Evolutionary conservation across 2,797 vertebrate genomes (phyloP).

Genomic region (Hybognathus amarus): DNA sequence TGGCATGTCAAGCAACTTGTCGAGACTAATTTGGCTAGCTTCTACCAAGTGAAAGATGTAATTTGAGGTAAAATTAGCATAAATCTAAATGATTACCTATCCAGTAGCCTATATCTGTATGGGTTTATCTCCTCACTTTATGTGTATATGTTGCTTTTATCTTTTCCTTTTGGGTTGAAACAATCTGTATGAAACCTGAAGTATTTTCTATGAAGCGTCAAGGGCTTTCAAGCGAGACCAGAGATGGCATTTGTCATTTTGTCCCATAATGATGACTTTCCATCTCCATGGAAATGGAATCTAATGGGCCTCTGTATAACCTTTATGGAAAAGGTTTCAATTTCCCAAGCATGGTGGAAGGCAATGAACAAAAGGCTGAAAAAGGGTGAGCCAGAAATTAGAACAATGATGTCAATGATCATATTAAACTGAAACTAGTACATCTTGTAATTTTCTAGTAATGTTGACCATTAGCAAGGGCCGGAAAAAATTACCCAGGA

Average conservation of each 20-base stretch:
- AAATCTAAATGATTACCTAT: not conserved
- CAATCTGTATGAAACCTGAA: not conserved
- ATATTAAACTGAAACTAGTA: slow-evolving; percentile 8
- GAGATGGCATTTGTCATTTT: slow-evolving; percentile 9
- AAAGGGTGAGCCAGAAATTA: not conserved
- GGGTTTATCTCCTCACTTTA: not conserved
- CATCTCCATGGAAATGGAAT: slow-evolving; percentile 35
- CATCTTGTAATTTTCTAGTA: not conserved
- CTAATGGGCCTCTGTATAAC: not conserved
- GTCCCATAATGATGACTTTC: slow-evolving; percentile 1
- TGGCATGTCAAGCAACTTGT: not conserved
- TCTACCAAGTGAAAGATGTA: not conserved
- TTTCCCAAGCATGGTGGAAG: slow-evolving; percentile 26
- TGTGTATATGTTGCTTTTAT: not conserved
- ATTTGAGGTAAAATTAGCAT: not conserved
- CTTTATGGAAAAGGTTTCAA: slow-evolving; percentile 30
- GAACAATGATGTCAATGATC: not conserved
- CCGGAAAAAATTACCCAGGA: not conserved
- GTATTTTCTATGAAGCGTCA: not conserved
- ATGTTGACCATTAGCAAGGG: not conserved
- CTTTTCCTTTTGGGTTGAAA: slow-evolving; percentile 10
- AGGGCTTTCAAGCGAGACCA: not conserved
- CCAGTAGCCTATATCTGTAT: not conserved
- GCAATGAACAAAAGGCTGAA: slow-evolving; percentile 15
- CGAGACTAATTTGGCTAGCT: not conserved